These are phyloP conservation scores for Phocoena phocoena DNA, from an alignment of 2,113 vertebrate species.

Conservation along the genomic window DNA sequence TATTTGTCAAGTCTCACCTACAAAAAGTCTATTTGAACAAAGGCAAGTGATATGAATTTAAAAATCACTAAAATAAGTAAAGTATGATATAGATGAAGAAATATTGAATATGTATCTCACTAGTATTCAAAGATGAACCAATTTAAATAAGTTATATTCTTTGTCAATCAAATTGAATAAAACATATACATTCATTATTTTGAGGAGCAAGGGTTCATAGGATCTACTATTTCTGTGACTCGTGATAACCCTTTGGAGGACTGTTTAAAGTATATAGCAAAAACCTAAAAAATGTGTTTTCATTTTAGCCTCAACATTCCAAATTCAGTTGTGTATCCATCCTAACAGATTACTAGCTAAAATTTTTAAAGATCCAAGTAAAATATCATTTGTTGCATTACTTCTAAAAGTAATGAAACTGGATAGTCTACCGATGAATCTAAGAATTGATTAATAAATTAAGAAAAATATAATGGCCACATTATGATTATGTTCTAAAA, in stretches of 20 bases:
- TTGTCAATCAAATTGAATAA: neutral
- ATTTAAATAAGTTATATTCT: neutral
- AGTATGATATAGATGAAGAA: neutral
- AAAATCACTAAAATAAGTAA: neutral
- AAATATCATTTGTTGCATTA: neutral
- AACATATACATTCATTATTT: neutral
- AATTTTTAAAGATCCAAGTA: neutral
- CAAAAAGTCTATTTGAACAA: neutral
- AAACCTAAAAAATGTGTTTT: neutral
- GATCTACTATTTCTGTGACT: neutral
- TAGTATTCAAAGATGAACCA: neutral
- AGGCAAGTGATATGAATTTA: neutral
- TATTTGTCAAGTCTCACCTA: neutral
- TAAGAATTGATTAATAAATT: neutral
- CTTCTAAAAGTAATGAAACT: conserved; percentile 2
- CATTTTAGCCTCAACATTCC: neutral
- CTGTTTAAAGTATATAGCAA: neutral
- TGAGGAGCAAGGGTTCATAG: neutral
- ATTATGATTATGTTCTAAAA: neutral
- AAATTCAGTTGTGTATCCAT: neutral
- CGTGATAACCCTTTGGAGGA: neutral
- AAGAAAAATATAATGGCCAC: neutral
- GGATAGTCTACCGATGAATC: neutral
- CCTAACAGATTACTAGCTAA: neutral
- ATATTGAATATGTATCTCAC: neutral